Conservation (phyloP, 1,140 invertebrate species). For the Drosophila repleta region DNA sequence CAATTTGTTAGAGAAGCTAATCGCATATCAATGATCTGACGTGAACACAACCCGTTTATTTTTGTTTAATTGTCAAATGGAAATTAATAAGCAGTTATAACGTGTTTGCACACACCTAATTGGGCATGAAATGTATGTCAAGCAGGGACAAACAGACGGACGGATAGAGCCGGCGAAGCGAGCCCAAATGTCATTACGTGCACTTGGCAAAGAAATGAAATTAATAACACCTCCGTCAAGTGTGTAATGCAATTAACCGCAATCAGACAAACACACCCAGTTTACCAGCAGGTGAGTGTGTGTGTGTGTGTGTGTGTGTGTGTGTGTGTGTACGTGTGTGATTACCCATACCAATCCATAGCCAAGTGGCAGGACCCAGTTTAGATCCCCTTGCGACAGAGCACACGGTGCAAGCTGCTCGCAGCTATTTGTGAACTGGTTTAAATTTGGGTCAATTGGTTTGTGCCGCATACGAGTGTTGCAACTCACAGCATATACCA, state of each 20-base stretch:
- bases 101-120: slow-evolving; percentile 36
- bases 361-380: neutral
- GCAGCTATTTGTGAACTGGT: slow-evolving; percentile 70
- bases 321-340: neutral
- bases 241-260: slow-evolving; percentile 51
- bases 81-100: slow-evolving; percentile 8
- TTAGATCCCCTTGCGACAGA: slow-evolving; percentile 15
- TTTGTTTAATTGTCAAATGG: slow-evolving; percentile 28
- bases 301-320: neutral
- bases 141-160: slow-evolving; percentile 11
- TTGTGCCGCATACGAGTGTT: slow-evolving; percentile 59
- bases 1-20: slow-evolving; percentile 1
- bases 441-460: slow-evolving; percentile 81
- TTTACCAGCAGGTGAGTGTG: neutral
- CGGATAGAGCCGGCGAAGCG: neutral
- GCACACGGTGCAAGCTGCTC: slow-evolving; percentile 56
- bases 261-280: slow-evolving; percentile 38
- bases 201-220: slow-evolving; percentile 43
- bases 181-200: slow-evolving; percentile 24
- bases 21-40: slow-evolving; percentile 6
- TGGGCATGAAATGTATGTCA: slow-evolving; percentile 44
- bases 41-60: slow-evolving; percentile 7
- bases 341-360: neutral
- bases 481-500: slow-evolving; percentile 26
- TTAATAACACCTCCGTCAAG: slow-evolving; percentile 42